Evolutionary conservation across 2,113 vertebrate genomes (phyloP).

Genomic region (Pterophyllum scalare): DNA sequence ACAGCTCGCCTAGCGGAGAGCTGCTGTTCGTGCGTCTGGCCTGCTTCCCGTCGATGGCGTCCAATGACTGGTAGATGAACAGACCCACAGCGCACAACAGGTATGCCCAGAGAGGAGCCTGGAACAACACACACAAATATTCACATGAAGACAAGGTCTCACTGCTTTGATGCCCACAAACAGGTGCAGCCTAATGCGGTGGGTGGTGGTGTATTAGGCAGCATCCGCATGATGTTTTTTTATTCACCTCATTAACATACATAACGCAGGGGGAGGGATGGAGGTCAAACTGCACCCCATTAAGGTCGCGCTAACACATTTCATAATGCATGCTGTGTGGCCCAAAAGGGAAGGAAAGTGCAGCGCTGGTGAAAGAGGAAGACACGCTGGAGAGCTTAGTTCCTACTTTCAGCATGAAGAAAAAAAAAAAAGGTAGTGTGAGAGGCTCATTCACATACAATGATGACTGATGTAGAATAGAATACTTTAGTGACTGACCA

Average conservation of each 20-base stretch:
- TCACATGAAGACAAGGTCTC: background rate
- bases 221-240: background rate
- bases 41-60: conserved; percentile 98
- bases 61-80: conserved; percentile 97
- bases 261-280: background rate
- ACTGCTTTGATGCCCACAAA: background rate
- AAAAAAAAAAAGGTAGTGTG: background rate
- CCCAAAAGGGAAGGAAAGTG: too few species aligned
- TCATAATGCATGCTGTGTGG: background rate
- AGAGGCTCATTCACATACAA: background rate
- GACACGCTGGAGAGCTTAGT: background rate
- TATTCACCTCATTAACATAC: background rate
- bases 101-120: conserved; percentile 98
- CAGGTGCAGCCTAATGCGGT: background rate
- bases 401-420: background rate
- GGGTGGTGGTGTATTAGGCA: background rate
- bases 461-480: background rate
- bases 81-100: conserved; percentile 93
- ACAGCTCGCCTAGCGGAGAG: conserved; percentile 95
- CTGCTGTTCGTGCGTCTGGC: conserved; percentile 97
- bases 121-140: conserved; percentile 8
- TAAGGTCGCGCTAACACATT: background rate
- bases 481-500: background rate
- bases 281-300: background rate
- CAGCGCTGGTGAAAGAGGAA: background rate